Evolutionary conservation across 2,113 vertebrate genomes (phyloP).

Genomic region (Galeopterus variegatus): DNA sequence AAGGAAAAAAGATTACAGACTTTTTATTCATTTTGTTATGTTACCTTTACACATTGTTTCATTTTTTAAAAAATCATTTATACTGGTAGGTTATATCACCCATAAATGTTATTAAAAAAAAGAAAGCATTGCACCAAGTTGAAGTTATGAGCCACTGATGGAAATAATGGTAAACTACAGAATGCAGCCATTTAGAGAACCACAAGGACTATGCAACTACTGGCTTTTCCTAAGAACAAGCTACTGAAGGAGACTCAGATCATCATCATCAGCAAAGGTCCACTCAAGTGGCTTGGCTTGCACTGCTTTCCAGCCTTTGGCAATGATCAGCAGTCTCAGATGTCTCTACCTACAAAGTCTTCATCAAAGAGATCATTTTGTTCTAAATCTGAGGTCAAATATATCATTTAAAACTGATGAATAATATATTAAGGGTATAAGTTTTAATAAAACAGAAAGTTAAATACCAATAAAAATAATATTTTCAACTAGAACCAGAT

Average conservation of each 20-base stretch:
- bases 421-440: not conserved
- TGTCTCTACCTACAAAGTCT: conserved; percentile 95
- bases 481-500: not conserved
- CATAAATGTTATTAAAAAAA: not conserved
- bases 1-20: not conserved
- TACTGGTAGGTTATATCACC: not conserved
- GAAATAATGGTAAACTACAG: not conserved
- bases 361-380: too few species aligned
- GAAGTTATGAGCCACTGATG: not conserved
- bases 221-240: not conserved
- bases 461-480: not conserved
- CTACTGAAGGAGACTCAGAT: not conserved
- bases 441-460: not conserved
- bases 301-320: conserved; percentile 91
- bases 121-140: not conserved
- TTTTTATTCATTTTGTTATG: not conserved
- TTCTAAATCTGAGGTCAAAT: too few species aligned
- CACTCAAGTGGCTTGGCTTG: too few species aligned
- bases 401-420: too few species aligned
- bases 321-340: conserved; percentile 91
- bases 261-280: not conserved
- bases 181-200: not conserved
- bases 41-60: not conserved
- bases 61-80: not conserved
- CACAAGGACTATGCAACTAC: not conserved